These are phyloP conservation scores for Pyralis farinalis DNA, from an alignment of 2,888 invertebrate species.

Conservation along the genomic window DNA sequence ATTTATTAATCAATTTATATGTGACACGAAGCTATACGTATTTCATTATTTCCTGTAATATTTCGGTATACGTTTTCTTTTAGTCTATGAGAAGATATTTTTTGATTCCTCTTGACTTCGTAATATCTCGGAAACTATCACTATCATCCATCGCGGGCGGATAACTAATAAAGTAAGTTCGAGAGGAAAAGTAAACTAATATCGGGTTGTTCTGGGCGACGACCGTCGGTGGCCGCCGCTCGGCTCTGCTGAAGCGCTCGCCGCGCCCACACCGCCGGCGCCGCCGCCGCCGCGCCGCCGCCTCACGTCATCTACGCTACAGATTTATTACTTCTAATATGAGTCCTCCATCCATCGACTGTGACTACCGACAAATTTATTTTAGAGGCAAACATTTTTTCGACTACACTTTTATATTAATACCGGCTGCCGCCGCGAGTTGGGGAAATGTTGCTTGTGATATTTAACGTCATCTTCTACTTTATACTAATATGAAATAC, in stretches of 20 bases:
- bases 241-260: neutral
- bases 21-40: no score
- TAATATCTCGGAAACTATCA: slow-evolving; percentile 75
- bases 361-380: slow-evolving; percentile 37
- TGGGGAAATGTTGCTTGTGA: no score
- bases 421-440: no score
- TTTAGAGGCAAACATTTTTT: no score
- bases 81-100: no score
- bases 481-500: no score
- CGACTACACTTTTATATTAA: no score
- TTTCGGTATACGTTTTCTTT: no score
- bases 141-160: slow-evolving; percentile 59
- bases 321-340: slow-evolving; percentile 77
- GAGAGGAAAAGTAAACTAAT: slow-evolving; percentile 81
- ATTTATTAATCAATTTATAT: no score
- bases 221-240: slow-evolving; percentile 41
- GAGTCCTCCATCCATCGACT: slow-evolving; percentile 41
- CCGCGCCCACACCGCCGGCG: slow-evolving; percentile 13
- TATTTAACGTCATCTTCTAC: no score
- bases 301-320: slow-evolving; percentile 49
- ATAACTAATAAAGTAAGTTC: slow-evolving; percentile 79
- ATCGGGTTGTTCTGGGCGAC: slow-evolving; percentile 66
- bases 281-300: slow-evolving; percentile 23
- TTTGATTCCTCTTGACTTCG: slow-evolving; percentile 49
- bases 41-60: no score